phyloP scores from a whole-genome alignment of 2,797 vertebrate species.

The Hippopotamyrus pictus region DNA sequence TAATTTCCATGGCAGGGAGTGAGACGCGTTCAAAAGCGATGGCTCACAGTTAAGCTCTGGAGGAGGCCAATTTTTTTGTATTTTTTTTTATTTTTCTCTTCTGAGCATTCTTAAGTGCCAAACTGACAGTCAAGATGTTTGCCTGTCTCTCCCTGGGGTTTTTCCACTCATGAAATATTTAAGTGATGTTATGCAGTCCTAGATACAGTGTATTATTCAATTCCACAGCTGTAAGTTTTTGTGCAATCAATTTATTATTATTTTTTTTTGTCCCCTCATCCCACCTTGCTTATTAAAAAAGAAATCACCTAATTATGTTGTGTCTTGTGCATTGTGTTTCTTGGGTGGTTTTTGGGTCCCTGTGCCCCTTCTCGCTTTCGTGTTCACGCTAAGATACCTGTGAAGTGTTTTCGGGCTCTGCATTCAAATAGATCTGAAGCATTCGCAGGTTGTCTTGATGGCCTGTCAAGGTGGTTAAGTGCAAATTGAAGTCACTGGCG shows the following conservation, averaged over 20 bases:
- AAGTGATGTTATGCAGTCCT: conserved; percentile 4
- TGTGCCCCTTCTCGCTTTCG: background rate
- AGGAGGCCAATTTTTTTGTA: background rate
- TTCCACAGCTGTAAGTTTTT: background rate
- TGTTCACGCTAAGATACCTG: background rate
- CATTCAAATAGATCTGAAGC: background rate
- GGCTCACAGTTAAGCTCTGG: background rate
- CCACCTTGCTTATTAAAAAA: background rate
- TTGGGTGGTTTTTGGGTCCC: background rate
- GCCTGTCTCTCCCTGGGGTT: conserved; percentile 18
- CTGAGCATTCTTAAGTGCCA: conserved; percentile 6
- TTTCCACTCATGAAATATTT: conserved; percentile 25
- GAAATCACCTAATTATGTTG: background rate
- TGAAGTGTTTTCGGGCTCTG: background rate
- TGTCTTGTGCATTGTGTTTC: background rate
- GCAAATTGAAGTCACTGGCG: conserved; percentile 28
- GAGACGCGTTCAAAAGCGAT: background rate
- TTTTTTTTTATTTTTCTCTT: conserved; percentile 4
- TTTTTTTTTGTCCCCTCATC: background rate
- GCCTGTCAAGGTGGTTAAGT: conserved; percentile 17
- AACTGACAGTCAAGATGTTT: conserved; percentile 16
- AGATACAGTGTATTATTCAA: background rate
- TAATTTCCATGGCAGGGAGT: conserved; percentile 14
- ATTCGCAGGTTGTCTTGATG: conserved; percentile 10
- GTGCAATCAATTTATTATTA: background rate